Evolutionary conservation across 1,140 invertebrate species (phyloP), one percentile per base, ranked within the genome.

Genomic region (Lepidurus apus): DNA sequence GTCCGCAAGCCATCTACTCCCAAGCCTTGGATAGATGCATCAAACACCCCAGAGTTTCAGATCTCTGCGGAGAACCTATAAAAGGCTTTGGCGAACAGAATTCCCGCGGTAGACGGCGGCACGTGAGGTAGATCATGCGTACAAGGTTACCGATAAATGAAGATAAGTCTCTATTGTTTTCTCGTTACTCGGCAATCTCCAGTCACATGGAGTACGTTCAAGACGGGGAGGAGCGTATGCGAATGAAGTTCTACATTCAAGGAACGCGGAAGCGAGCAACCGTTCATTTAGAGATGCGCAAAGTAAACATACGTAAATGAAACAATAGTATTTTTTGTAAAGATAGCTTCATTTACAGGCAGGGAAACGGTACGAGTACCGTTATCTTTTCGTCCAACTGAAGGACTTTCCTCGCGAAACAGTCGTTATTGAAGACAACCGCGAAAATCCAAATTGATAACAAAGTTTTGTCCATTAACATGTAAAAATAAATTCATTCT

Each of bases 201-300:
- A 94, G 92, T 80, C 91, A 95, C 87, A 85, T 86, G 43, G 87
- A 90, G 80, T 95, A 91, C 84, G 87, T 90, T 78, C 90, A 91
- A 47, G 88, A 94, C 85, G 93, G 92, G 34, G 87, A 89, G 17
- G 90, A 91, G 81, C 91, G 92, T 82, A 90, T 97, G 86, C 89
- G 93, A 82, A 94, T 97, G 91, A 90, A 91, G 83, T 97, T 97
- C 86, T 94, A 96, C 83, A 88, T 97, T 47, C 91, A 95, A 87
- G 95, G 95, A 34, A 86, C 89, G 43, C 87, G 91, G 78, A 91
- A 90, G 81, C 91, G 91, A 82, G 95, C 89, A 9, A 94, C 93
- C 77, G 95, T 93, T 8, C 89, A 94, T 83, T 87, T 96, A 80
- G 95, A 97, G 88, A 91, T 95, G 84, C 88, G 90, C 84, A 90